These are phyloP conservation scores for Heliconius erato DNA, from an alignment of 2,888 invertebrate species.

Conservation along the genomic window DNA sequence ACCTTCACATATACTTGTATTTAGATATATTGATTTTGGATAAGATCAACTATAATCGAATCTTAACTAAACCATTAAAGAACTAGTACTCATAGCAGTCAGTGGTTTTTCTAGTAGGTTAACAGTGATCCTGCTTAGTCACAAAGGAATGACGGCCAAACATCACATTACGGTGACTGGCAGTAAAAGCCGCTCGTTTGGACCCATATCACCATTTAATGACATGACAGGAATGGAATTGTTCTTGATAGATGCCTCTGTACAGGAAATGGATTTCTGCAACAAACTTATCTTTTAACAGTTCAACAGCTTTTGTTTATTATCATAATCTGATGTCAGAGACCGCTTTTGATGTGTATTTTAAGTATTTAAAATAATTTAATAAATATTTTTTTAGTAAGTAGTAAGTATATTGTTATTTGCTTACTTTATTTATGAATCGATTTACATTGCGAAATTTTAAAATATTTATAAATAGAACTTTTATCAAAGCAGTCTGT, in stretches of 20 bases:
- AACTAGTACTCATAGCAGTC: not conserved
- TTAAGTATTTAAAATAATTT: not conserved
- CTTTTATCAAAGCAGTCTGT: no score
- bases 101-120: constrained; percentile 27
- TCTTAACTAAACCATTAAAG: not conserved
- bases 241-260: constrained; percentile 54
- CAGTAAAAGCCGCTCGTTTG: constrained; percentile 50
- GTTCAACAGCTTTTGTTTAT: not conserved
- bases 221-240: constrained; percentile 60
- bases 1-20: no score
- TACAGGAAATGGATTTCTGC: constrained; percentile 28
- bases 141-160: constrained; percentile 48
- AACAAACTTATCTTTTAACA: constrained; percentile 23
- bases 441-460: no score
- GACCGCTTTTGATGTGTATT: not conserved
- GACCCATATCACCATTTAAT: constrained; percentile 64
- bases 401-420: not conserved
- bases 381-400: not conserved
- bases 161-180: constrained; percentile 54
- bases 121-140: constrained; percentile 34
- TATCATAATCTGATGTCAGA: not conserved
- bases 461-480: no score
- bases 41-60: not conserved
- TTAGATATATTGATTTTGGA: no score
- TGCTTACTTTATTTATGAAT: not conserved